These are phyloP conservation scores for Noturus placidus DNA, from an alignment of 2,113 vertebrate species.

Conservation along the genomic window DNA sequence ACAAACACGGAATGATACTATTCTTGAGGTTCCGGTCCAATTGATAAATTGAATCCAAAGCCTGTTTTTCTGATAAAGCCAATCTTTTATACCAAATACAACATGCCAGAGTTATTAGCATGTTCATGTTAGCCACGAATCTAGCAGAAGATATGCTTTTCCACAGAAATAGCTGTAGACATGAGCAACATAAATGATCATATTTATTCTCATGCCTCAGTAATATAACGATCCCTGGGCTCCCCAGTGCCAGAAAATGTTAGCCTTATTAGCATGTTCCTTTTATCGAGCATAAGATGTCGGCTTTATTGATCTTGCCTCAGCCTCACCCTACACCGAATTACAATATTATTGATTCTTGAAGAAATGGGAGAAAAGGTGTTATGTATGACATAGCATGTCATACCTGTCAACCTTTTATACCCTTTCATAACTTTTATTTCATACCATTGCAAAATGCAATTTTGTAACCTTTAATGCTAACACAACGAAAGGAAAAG, in stretches of 20 bases:
- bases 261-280: not conserved
- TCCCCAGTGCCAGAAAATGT: too few relatives aligned
- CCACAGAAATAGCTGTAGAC: not conserved
- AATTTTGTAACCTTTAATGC: not conserved
- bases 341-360: not conserved
- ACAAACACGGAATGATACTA: not conserved
- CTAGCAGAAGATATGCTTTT: not conserved
- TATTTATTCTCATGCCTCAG: not conserved
- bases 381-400: not conserved
- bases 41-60: not conserved
- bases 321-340: not conserved
- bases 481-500: not conserved
- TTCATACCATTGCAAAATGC: not conserved
- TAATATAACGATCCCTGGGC: not conserved
- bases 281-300: not conserved
- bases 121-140: not conserved
- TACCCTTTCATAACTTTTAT: not conserved
- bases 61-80: not conserved
- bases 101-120: not conserved
- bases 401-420: not conserved
- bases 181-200: not conserved
- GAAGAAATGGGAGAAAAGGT: not conserved
- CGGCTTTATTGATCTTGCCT: not conserved
- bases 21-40: not conserved
- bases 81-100: not conserved